Evolutionary conservation across 2,113 vertebrate genomes (phyloP), one percentile per base, ranked within the genome.

Genomic region (Cairina moschata): DNA sequence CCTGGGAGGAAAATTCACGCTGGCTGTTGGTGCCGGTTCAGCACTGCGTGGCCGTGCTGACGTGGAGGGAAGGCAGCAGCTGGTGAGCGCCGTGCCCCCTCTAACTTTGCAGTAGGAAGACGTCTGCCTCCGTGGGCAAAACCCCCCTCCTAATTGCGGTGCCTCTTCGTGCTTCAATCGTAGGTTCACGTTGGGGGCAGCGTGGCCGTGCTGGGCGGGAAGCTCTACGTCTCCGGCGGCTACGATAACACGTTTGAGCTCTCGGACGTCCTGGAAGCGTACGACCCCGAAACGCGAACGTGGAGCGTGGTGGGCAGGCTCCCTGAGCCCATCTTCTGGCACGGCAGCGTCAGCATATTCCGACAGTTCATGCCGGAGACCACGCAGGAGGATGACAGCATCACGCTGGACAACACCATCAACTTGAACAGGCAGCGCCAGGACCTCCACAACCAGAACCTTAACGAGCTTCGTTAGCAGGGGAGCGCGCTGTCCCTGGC

Each of bases 281-380:
- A 98, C 2, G 98, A 99, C 82, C 99, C 99, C 0, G 96, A 97
- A 89, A 93, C 98, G 0, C 97, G 98, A 13, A 76, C 92, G 0
- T 99, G 99, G 99, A 98, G 97, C 1, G 65, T 97, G 2, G 98
- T 98, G 16, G 99, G 99, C 2, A 98, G 98, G 6, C 98, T 99
- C 7, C 99, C 99, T 0, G 99, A 99, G 97, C 99, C 99, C 54
- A 99, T 98, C 79, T 99, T 99, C 98, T 99, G 99, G 99, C 99
- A 99, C 0, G 99, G 99, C 97, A 99, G 99, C 3, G 99, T 99
- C 97, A 99, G 99, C 98, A 99, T 99, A 44, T 99, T 99, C 97
- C 98, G 99, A 7, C 99, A 99, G 98, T 99, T 99, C 98, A 99
- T 99, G 99, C 99, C 99, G 0, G 98, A 98, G 68, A 98, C 98